A percentile compares a stretch with the other conserved stretches of the same genome.
These are phyloP conservation scores for Pteronotus mesoamericanus DNA, from an alignment of 2,797 vertebrate species.

Conservation along the genomic window DNA sequence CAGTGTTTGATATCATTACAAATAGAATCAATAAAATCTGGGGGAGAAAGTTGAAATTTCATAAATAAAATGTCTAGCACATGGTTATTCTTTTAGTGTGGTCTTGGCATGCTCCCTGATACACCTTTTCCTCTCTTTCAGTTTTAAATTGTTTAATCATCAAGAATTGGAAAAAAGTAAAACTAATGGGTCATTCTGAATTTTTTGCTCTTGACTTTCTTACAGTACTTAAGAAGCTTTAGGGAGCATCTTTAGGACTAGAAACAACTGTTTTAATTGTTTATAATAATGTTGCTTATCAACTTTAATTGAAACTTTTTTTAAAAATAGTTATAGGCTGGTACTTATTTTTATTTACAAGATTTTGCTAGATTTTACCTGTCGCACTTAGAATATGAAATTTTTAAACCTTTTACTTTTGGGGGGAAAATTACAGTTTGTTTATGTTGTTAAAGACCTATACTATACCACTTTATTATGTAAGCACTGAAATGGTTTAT, in stretches of 20 bases:
- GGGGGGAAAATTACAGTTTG: neutral
- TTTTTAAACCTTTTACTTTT: neutral
- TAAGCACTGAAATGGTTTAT: no score
- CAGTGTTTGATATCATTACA: neutral
- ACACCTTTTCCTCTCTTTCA: neutral
- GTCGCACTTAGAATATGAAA: neutral
- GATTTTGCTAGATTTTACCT: neutral
- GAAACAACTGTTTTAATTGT: neutral
- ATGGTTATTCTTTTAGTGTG: neutral
- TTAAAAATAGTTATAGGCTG: neutral
- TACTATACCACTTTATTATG: accelerated
- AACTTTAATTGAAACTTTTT: neutral
- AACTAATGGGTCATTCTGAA: neutral
- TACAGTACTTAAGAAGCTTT: neutral
- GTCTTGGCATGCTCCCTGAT: neutral
- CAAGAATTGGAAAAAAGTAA: neutral
- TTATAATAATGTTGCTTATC: neutral
- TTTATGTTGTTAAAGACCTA: neutral
- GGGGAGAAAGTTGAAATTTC: neutral
- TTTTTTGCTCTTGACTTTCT: neutral
- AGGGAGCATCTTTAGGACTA: neutral
- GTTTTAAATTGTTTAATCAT: neutral
- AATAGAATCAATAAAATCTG: neutral
- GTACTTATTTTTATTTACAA: neutral
- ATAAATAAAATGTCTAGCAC: neutral